Evolutionary conservation across 2,113 vertebrate species (phyloP).

Genomic region (Empidonax traillii): DNA sequence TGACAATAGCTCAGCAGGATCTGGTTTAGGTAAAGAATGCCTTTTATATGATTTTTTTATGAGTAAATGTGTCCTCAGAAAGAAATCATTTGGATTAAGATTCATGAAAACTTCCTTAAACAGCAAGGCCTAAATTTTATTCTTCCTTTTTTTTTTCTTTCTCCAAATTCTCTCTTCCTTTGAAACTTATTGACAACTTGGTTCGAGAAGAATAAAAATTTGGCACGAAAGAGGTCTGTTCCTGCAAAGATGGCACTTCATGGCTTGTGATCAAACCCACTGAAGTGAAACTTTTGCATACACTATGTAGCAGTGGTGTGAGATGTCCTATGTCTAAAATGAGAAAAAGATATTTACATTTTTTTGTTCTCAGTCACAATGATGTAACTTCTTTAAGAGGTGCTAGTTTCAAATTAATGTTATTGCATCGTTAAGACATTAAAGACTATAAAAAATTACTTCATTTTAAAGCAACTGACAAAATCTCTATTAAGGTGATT

Average conservation of each 20-base stretch:
- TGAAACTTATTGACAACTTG: background rate
- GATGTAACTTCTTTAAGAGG: background rate
- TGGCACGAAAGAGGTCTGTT: background rate
- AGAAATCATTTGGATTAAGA: background rate
- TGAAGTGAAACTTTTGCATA: background rate
- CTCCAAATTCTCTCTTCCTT: background rate
- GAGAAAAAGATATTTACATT: background rate
- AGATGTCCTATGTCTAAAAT: background rate
- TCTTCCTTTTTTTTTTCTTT: background rate
- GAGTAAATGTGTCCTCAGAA: background rate
- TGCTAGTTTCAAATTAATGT: background rate
- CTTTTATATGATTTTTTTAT: background rate
- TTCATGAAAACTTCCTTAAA: background rate
- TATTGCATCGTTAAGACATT: background rate
- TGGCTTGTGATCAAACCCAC: background rate
- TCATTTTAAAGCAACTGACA: background rate
- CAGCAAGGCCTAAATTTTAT: background rate
- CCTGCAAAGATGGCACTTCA: background rate
- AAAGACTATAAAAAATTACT: background rate
- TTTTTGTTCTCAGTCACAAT: background rate
- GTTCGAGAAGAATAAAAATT: background rate
- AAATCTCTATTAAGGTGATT: background rate
- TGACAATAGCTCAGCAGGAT: background rate
- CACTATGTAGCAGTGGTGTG: background rate
- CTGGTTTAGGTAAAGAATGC: background rate